Evolutionary conservation across 2,113 vertebrate genomes (phyloP).

Genomic region (Plestiodon gilberti): DNA sequence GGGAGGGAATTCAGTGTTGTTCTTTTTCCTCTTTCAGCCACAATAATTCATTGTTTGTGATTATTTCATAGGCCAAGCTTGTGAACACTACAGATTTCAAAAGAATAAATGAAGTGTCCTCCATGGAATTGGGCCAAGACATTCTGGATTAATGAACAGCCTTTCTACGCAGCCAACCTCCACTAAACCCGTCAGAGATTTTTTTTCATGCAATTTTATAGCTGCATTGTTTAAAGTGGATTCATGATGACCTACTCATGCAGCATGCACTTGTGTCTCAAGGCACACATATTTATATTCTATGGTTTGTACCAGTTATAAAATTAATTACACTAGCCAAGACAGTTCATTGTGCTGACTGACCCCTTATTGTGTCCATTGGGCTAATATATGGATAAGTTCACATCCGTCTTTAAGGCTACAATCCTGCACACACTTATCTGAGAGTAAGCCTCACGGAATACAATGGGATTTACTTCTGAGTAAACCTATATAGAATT

Average conservation of each 20-base stretch:
- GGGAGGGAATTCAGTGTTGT: slow-evolving; percentile 21
- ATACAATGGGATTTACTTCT: no score
- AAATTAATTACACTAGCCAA: slow-evolving; percentile 1
- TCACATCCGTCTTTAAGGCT: neutral
- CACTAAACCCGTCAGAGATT: slow-evolving; percentile 44
- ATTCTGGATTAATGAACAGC: slow-evolving; percentile 57
- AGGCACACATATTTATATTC: slow-evolving; percentile 16
- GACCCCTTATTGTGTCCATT: slow-evolving; percentile 22
- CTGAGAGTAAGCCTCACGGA: no score
- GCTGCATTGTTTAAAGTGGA: slow-evolving; percentile 42
- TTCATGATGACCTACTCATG: slow-evolving; percentile 25
- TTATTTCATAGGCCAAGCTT: slow-evolving; percentile 51
- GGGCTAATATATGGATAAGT: slow-evolving; percentile 15
- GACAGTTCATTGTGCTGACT: neutral
- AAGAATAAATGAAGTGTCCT: slow-evolving; percentile 67
- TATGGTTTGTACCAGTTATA: neutral
- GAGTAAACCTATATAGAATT: no score
- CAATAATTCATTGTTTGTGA: slow-evolving; percentile 65
- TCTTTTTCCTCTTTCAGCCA: slow-evolving; percentile 36
- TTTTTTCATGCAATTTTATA: slow-evolving; percentile 39
- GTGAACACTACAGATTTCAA: slow-evolving; percentile 54
- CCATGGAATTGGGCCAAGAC: slow-evolving; percentile 51
- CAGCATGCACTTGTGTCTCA: slow-evolving; percentile 15
- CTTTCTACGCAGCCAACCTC: slow-evolving; percentile 37
- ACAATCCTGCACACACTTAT: no score